Evolutionary conservation across 2,888 invertebrate genomes (phyloP).

Genomic region (Chaitophorus viminalis): DNA sequence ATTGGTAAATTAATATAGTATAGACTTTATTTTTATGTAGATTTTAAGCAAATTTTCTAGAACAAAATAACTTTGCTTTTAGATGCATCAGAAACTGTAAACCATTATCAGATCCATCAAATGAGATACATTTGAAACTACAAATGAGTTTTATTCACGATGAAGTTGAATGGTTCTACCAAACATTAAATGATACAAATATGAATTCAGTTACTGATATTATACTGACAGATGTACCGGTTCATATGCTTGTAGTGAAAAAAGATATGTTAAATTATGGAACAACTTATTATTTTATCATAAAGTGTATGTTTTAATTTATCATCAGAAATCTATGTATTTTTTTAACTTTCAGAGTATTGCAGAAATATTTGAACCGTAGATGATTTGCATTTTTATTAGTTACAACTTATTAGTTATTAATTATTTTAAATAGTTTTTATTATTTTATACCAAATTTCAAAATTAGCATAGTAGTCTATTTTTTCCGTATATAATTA

Average conservation of each 20-base stretch:
- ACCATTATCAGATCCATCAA: slow-evolving; percentile 9
- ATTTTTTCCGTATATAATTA: not conserved
- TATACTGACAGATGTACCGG: slow-evolving; percentile 1
- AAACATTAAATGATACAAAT: not conserved
- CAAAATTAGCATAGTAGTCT: not conserved
- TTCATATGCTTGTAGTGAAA: slow-evolving; percentile 11
- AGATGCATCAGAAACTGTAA: slow-evolving; percentile 34
- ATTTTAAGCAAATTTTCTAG: no score
- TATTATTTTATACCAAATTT: not conserved
- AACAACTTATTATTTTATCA: not conserved
- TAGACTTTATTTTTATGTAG: no score
- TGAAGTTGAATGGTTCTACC: slow-evolving; percentile 25
- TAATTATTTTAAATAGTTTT: not conserved
- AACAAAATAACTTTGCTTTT: not conserved
- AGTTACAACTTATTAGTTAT: no score
- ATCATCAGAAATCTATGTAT: not conserved
- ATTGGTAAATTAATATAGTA: no score
- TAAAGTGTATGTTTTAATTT: slow-evolving; percentile 7
- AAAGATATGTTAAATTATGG: slow-evolving; percentile 9
- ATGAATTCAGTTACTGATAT: not conserved
- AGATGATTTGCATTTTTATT: no score
- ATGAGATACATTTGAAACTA: slow-evolving; percentile 15
- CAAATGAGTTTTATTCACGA: not conserved
- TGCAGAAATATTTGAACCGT: no score
- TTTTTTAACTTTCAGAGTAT: no score